Conservation (phyloP, 2,113 vertebrate species). For the Ictidomys tridecemlineatus region DNA sequence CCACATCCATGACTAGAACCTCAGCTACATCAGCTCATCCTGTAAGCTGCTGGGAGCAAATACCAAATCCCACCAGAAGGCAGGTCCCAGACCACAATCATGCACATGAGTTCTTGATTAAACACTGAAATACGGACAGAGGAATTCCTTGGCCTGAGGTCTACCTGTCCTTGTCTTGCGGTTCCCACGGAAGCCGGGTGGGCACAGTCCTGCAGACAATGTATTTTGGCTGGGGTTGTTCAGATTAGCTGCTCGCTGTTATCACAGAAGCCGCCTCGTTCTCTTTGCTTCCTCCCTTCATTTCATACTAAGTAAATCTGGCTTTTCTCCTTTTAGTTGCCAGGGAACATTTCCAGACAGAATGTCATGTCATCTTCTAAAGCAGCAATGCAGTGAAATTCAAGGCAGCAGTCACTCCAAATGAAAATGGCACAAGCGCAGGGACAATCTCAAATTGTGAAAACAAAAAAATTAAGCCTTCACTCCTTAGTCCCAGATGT, state of each 20-base stretch:
- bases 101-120: background rate
- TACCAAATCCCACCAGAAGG: background rate
- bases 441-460: background rate
- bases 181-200: background rate
- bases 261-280: background rate
- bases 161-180: background rate
- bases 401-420: conserved; percentile 13
- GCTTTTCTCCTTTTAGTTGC: background rate
- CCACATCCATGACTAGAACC: background rate
- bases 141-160: background rate
- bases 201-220: background rate
- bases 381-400: conserved; percentile 6
- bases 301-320: conserved; percentile 13
- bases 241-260: background rate
- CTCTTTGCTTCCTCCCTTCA: background rate
- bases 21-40: background rate
- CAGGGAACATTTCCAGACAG: conserved; percentile 32
- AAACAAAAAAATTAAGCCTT: background rate
- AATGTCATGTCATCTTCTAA: conserved; percentile 47
- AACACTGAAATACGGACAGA: background rate
- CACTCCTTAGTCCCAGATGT: background rate
- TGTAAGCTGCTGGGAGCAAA: background rate
- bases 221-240: background rate
- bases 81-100: background rate
- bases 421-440: conserved; percentile 11